Evolutionary conservation across 2,113 vertebrate genomes (phyloP).

Genomic region (Poicephalus gulielmi): DNA sequence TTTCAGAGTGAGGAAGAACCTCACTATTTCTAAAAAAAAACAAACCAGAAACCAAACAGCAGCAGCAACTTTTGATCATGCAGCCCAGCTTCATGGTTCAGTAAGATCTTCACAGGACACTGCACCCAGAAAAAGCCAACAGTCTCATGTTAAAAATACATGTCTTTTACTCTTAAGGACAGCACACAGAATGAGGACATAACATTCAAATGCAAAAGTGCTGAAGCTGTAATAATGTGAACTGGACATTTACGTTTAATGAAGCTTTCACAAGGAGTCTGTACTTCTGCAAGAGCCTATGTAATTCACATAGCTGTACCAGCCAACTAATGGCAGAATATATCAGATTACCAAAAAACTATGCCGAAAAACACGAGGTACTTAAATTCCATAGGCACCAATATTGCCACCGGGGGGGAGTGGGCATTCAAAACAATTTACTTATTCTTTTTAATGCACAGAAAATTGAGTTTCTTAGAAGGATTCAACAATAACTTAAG

Average conservation of each 20-base stretch:
- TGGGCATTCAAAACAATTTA: neutral
- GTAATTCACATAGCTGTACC: neutral
- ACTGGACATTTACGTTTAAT: neutral
- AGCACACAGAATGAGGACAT: neutral
- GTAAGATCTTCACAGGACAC: neutral
- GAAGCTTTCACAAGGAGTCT: neutral
- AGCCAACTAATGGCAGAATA: neutral
- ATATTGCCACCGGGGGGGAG: fast-evolving
- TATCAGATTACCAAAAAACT: neutral
- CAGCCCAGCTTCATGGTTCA: neutral
- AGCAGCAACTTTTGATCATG: neutral
- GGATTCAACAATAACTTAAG: neutral
- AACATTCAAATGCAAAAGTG: neutral
- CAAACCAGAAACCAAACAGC: neutral
- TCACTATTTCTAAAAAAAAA: neutral
- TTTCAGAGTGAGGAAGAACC: neutral
- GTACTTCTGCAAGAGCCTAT: neutral
- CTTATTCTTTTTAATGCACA: neutral
- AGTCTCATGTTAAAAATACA: neutral
- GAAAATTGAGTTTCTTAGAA: neutral
- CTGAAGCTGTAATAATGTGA: neutral
- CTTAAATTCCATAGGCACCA: neutral
- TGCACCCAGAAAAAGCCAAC: neutral
- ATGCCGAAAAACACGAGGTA: neutral
- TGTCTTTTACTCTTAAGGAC: neutral